These are phyloP conservation scores for Macrotis lagotis DNA, from an alignment of 2,113 vertebrate species.

Conservation along the genomic window DNA sequence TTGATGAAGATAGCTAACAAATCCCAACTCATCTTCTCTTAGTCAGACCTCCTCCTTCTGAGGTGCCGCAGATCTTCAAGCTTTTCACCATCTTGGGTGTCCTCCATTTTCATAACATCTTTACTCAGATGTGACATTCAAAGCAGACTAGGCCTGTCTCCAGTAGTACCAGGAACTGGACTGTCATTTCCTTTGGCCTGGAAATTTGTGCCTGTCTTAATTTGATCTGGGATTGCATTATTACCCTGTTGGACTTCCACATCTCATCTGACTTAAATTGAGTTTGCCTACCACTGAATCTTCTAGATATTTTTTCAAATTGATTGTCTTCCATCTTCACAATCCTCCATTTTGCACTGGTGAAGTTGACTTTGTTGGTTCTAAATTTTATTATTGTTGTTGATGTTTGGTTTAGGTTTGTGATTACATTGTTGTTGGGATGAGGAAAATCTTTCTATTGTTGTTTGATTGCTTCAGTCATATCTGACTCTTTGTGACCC, in stretches of 20 bases:
- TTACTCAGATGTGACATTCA: not conserved
- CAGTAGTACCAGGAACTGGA: not conserved
- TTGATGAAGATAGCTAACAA: not conserved
- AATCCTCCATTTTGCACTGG: not conserved
- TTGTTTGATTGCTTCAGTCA: not conserved
- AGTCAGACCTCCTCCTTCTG: not conserved
- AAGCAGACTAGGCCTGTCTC: not conserved
- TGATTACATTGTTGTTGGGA: not conserved
- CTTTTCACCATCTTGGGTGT: not conserved
- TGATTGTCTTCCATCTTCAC: not conserved
- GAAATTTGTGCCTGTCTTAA: too few species aligned
- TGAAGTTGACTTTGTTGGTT: not conserved
- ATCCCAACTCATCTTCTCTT: not conserved
- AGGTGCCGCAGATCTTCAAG: not conserved
- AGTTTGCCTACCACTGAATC: not conserved
- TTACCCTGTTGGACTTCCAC: not conserved
- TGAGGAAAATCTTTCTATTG: not conserved
- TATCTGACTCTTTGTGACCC: not conserved
- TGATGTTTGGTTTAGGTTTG: not conserved
- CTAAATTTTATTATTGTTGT: not conserved
- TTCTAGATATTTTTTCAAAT: not conserved
- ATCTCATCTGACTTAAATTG: not conserved
- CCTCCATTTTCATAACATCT: not conserved
- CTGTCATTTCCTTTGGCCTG: not conserved
- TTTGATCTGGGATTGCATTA: not conserved